Evolutionary conservation across 2,888 invertebrate genomes (phyloP).

Genomic region (Hydrotaea cyrtoneurina): DNA sequence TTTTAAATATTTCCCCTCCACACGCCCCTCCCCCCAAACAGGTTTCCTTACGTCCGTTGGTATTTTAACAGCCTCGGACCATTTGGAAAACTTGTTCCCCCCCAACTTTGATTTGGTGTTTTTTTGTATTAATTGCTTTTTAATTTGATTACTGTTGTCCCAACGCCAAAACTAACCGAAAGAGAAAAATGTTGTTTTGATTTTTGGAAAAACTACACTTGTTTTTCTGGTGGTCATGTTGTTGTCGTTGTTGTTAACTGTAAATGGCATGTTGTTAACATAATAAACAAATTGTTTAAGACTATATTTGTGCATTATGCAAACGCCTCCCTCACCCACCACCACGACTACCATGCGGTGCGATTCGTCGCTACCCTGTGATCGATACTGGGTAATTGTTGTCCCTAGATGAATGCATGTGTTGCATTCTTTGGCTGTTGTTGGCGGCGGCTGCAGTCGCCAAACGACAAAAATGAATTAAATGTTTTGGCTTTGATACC

Average conservation of each 20-base stretch:
- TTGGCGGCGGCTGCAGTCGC: too few species aligned
- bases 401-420: not conserved
- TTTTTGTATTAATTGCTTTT: conserved; percentile 33
- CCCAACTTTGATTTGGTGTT: not conserved
- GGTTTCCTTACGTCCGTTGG: too few species aligned
- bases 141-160: conserved; percentile 24
- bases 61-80: too few species aligned
- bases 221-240: conserved; percentile 19
- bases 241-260: conserved; percentile 33
- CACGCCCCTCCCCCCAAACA: too few species aligned
- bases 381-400: not conserved
- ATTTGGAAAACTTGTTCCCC: not conserved
- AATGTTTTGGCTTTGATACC: too few species aligned
- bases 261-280: conserved; percentile 59
- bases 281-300: conserved; percentile 55
- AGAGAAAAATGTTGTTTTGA: not conserved
- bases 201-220: conserved; percentile 12
- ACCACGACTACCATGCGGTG: not conserved
- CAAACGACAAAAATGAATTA: too few species aligned
- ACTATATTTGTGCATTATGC: conserved; percentile 44
- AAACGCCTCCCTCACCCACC: not conserved
- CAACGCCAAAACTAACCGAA: not conserved
- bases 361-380: not conserved
- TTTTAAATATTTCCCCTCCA: too few species aligned
- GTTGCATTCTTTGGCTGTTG: too few species aligned